Conservation (phyloP, 2,797 vertebrate species). For the Heteromormyrus szaboi region DNA sequence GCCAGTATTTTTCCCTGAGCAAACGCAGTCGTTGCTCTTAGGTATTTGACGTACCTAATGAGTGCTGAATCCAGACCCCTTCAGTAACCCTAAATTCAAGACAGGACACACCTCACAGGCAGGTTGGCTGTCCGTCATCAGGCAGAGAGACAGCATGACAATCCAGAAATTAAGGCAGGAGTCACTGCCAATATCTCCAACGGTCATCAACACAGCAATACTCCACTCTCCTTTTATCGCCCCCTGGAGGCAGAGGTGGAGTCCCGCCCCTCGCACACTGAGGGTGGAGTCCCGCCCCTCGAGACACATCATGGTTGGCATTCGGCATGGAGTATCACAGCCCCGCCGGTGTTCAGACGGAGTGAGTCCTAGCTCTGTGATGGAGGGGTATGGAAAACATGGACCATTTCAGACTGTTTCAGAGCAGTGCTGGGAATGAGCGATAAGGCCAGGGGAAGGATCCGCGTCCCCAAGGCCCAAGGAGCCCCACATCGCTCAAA, state of each 20-base stretch:
- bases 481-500: slow-evolving; percentile 15
- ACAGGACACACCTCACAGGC: not conserved
- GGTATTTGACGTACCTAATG: not conserved
- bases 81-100: not conserved
- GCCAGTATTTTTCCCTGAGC: not conserved
- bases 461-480: slow-evolving; percentile 22
- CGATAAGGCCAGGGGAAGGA: slow-evolving; percentile 33
- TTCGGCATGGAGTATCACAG: slow-evolving; percentile 22
- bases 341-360: slow-evolving; percentile 11
- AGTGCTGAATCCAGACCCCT: not conserved
- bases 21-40: not conserved
- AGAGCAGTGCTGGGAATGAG: slow-evolving; percentile 34
- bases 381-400: not conserved
- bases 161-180: not conserved
- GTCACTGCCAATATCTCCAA: not conserved
- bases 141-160: not conserved
- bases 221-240: not conserved
- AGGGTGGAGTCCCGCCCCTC: too few relatives aligned
- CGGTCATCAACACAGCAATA: not conserved
- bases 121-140: not conserved
- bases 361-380: slow-evolving; percentile 27
- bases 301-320: slow-evolving; percentile 17
- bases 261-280: too few relatives aligned
- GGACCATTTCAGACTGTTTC: slow-evolving; percentile 28
- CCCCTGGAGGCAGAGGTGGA: not conserved